Percentiles rank a stretch among this genome's conserved stretches.
Evolutionary conservation across 2,888 invertebrate species (phyloP).

Genomic region (Tipula helvola): DNA sequence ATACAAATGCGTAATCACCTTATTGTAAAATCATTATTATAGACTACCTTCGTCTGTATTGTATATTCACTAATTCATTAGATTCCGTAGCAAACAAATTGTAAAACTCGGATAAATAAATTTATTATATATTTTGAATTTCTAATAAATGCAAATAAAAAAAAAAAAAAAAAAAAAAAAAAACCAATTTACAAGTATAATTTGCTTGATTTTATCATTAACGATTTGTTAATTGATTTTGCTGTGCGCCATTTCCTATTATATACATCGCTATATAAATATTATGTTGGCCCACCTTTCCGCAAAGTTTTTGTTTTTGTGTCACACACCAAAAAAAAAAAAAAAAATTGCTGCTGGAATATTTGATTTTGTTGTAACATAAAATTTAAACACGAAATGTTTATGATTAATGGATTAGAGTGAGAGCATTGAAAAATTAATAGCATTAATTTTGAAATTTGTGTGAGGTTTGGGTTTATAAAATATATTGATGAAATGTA

Average conservation of each 20-base stretch:
- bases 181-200: background rate
- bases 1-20: no score
- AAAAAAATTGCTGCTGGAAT: background rate
- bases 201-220: background rate
- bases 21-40: no score
- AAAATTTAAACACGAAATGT: background rate
- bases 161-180: no score
- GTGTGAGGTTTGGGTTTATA: background rate
- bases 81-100: no score
- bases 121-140: no score
- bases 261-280: background rate
- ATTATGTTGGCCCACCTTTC: background rate
- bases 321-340: no score
- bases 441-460: background rate
- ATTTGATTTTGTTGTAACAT: background rate
- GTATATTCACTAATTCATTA: no score
- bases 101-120: no score
- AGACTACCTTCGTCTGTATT: no score
- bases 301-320: background rate
- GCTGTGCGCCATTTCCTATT: background rate
- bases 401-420: background rate
- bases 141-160: no score
- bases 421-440: background rate
- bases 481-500: no score
- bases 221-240: background rate